phyloP scores from a whole-genome alignment of 2,113 vertebrate species.

The Otus sunia region DNA sequence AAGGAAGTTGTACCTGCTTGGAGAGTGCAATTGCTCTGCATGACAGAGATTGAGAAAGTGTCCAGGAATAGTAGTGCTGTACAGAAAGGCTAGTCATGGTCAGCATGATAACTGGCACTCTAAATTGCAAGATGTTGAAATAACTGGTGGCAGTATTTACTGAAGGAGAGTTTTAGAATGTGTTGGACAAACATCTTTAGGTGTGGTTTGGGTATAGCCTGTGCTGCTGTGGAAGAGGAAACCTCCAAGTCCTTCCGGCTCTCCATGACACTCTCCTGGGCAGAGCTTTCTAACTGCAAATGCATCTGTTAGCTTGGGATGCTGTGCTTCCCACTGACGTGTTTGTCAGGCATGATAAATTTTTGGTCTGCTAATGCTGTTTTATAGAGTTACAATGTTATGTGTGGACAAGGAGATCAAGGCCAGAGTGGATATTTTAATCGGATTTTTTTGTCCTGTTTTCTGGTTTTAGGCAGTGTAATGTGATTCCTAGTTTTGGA shows the following conservation, averaged over 20 bases:
- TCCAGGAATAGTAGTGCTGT: neutral
- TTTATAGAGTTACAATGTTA: neutral
- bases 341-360: neutral
- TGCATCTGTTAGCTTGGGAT: neutral
- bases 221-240: neutral
- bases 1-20: neutral
- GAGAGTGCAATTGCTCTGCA: neutral
- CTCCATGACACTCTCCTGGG: neutral
- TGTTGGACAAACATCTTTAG: neutral
- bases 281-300: neutral
- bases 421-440: neutral
- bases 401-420: neutral
- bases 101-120: neutral
- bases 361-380: neutral
- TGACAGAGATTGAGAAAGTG: neutral
- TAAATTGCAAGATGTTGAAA: neutral
- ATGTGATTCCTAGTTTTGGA: neutral
- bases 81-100: neutral
- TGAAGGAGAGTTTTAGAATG: neutral
- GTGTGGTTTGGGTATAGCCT: neutral
- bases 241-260: neutral
- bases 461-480: neutral
- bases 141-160: neutral
- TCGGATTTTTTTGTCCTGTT: accelerated
- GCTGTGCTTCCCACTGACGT: neutral